Conservation (phyloP, 2,888 invertebrate genomes). For the Acrocyrtus sp. region DNA sequence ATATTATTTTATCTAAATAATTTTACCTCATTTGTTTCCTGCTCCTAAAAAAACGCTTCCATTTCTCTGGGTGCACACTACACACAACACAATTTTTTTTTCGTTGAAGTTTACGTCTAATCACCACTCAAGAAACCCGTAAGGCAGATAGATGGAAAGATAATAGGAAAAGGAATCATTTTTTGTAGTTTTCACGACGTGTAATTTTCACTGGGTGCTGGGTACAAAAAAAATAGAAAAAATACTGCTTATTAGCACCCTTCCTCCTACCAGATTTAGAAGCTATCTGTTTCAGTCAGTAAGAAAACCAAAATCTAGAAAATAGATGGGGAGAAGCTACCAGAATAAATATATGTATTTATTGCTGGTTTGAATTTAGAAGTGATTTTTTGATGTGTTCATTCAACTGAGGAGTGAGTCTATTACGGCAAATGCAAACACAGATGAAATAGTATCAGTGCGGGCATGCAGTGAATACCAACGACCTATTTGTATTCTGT, state of each 20-base stretch:
- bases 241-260: conserved; percentile 46
- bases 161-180: conserved; percentile 44
- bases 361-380: too few species aligned
- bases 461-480: too few species aligned
- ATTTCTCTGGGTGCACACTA: neutral
- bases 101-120: conserved; percentile 3
- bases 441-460: too few species aligned
- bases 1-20: conserved; percentile 37
- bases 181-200: conserved; percentile 37
- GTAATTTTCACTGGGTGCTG: conserved; percentile 37
- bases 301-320: too few species aligned
- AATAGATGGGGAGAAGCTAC: too few species aligned
- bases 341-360: too few species aligned
- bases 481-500: conserved; percentile 40
- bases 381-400: conserved; percentile 43
- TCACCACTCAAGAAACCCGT: conserved; percentile 34
- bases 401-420: conserved; percentile 18
- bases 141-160: conserved; percentile 42
- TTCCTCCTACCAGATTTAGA: conserved; percentile 31
- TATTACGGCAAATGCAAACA: neutral
- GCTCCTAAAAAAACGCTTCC: too few species aligned
- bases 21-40: conserved; percentile 25
- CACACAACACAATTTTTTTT: neutral
- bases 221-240: too few species aligned
- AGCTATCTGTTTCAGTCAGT: too few species aligned